Conservation (phyloP, 2,888 invertebrate species). For the Pristionchus fissidentatus region DNA sequence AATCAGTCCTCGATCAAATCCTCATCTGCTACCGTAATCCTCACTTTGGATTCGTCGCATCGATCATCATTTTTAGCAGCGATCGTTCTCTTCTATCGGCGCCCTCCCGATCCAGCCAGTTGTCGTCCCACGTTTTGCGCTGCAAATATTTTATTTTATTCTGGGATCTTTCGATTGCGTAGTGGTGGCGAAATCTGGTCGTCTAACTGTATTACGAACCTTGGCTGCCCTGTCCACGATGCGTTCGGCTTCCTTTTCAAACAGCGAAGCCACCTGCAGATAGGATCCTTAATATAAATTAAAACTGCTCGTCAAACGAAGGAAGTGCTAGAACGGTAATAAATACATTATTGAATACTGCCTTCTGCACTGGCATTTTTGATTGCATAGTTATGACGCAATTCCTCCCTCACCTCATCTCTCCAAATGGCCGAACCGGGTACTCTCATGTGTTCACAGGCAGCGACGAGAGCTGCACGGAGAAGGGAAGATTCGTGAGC, state of each 20-base stretch:
- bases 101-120: slow-evolving; percentile 46
- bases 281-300: not conserved
- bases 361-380: no score
- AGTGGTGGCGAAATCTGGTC: no score
- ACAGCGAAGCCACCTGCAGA: slow-evolving; percentile 27
- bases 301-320: not conserved
- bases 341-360: no score
- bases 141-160: not conserved
- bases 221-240: slow-evolving; percentile 47
- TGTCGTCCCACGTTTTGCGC: slow-evolving; percentile 47
- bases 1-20: not conserved
- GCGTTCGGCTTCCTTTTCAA: slow-evolving; percentile 35
- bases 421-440: slow-evolving; percentile 48
- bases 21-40: not conserved
- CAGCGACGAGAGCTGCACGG: slow-evolving; percentile 25
- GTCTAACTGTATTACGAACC: not conserved
- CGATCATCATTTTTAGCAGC: slow-evolving; percentile 29
- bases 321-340: not conserved
- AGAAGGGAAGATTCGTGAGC: slow-evolving; percentile 27
- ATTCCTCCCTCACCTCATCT: slow-evolving; percentile 25
- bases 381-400: no score
- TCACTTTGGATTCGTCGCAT: slow-evolving; percentile 43
- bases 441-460: slow-evolving; percentile 46
- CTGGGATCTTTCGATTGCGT: not conserved
- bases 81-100: slow-evolving; percentile 38